These are phyloP conservation scores for Zoanthus sansibaricus DNA, from an alignment of 92 coral and sea anemone genomes.

Conservation along the genomic window DNA sequence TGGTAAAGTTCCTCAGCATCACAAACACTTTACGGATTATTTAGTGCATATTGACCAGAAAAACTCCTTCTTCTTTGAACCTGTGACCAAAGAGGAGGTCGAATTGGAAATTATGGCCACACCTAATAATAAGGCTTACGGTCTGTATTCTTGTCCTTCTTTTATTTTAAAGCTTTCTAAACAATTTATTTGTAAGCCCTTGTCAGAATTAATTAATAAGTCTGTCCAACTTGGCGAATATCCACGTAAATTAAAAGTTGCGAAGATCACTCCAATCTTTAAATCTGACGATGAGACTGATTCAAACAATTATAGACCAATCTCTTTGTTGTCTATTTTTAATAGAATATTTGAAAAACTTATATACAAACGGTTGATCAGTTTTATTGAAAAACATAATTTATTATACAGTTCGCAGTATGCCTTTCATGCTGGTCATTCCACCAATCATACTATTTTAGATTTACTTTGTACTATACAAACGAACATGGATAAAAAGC, in stretches of 20 bases:
- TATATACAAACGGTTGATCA: slow-evolving; percentile 34
- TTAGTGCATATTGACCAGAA: slow-evolving; percentile 25
- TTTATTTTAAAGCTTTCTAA: neutral
- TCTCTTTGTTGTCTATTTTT: neutral
- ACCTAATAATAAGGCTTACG: neutral
- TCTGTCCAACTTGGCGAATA: neutral
- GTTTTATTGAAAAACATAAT: slow-evolving; percentile 35
- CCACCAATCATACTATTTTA: slow-evolving; percentile 31
- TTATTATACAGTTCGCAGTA: slow-evolving; percentile 49
- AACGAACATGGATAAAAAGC: neutral
- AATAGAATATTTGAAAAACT: slow-evolving; percentile 31
- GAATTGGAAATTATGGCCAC: neutral
- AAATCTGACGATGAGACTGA: too few species aligned
- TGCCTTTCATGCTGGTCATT: slow-evolving; percentile 44
- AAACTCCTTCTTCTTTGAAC: slow-evolving; percentile 23
- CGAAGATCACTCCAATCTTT: too few species aligned
- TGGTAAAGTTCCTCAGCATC: slow-evolving; percentile 15
- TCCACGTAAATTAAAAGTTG: neutral
- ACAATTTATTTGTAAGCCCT: neutral
- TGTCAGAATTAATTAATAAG: neutral
- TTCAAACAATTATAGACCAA: neutral
- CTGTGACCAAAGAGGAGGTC: neutral
- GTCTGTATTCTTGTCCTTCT: neutral
- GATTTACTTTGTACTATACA: neutral
- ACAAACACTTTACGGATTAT: slow-evolving; percentile 37